Evolutionary conservation across 2,113 vertebrate genomes (phyloP).

Genomic region (Petaurus breviceps): DNA sequence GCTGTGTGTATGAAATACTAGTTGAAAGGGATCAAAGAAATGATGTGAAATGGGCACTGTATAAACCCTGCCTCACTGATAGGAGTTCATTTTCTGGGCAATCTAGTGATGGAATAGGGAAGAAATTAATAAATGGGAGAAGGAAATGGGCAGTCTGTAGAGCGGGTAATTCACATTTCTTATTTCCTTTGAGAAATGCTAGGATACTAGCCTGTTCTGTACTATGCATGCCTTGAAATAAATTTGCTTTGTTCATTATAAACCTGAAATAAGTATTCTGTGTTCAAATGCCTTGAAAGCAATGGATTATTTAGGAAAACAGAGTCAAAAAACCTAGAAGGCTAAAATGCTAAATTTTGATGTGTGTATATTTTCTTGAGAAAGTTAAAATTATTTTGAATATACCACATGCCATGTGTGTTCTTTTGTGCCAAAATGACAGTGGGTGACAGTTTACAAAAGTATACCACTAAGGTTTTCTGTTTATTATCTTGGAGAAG

Average conservation of each 20-base stretch:
- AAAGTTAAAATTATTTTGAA: background rate
- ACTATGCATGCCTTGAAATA: background rate
- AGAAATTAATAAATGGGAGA: background rate
- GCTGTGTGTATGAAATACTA: too few relatives aligned
- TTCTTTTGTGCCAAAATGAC: background rate
- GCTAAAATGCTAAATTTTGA: too few relatives aligned
- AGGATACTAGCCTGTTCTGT: too few relatives aligned
- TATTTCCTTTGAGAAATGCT: background rate
- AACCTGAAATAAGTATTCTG: background rate
- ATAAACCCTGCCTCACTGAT: too few relatives aligned
- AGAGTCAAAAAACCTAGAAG: too few relatives aligned
- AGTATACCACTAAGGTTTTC: background rate
- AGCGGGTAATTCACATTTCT: background rate
- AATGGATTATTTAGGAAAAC: background rate
- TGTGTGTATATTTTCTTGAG: too few relatives aligned
- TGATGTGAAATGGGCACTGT: too few relatives aligned
- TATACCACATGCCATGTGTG: too few relatives aligned
- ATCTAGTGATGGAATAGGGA: background rate
- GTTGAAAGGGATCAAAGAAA: too few relatives aligned
- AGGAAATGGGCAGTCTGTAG: background rate
- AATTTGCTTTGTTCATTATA: background rate
- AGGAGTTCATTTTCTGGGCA: too few relatives aligned
- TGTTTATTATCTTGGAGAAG: background rate
- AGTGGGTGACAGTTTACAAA: background rate
- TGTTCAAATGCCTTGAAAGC: background rate